phyloP scores from a whole-genome alignment of 2,113 vertebrate species.

The Myxocyprinus asiaticus region DNA sequence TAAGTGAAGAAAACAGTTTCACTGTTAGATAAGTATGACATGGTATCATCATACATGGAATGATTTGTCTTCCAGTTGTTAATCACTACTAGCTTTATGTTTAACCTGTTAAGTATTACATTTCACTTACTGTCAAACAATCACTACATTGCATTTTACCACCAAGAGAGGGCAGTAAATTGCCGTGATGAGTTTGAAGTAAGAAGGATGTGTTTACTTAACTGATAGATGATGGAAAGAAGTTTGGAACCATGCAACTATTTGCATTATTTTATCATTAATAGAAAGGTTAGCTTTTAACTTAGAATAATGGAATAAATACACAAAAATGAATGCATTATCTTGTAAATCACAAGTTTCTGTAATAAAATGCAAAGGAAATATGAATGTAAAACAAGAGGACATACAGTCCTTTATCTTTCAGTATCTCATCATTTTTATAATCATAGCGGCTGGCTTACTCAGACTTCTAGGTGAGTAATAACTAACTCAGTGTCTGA shows the following conservation, averaged over 20 bases:
- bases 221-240: not conserved
- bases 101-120: not conserved
- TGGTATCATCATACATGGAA: not conserved
- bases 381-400: no score
- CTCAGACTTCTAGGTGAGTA: not conserved
- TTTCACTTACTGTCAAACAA: not conserved
- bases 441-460: not conserved
- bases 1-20: not conserved
- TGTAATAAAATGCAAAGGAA: no score
- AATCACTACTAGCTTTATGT: conserved; percentile 11
- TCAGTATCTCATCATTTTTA: no score
- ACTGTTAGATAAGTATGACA: not conserved
- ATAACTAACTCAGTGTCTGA: not conserved
- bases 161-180: conserved; percentile 31
- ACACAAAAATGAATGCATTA: no score
- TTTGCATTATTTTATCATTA: no score
- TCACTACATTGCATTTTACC: conserved; percentile 12
- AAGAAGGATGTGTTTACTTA: not conserved
- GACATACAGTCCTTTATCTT: not conserved
- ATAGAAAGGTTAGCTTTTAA: no score
- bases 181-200: not conserved
- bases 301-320: no score
- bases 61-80: not conserved
- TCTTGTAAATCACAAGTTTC: no score
- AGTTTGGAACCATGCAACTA: not conserved